Conservation (phyloP, 2,113 vertebrate genomes). For the Vulpes vulpes region DNA sequence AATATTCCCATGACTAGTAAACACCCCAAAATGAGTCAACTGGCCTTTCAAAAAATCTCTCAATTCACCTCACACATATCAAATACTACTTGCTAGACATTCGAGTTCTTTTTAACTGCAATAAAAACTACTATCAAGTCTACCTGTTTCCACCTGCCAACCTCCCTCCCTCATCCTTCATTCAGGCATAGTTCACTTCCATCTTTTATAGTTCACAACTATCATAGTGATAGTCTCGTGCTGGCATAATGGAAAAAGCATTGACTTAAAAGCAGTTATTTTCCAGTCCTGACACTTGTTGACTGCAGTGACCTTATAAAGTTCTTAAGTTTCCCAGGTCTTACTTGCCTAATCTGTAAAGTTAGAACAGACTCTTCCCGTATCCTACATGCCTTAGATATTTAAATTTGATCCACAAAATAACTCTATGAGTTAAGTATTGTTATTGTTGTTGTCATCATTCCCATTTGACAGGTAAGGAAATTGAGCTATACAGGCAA, state of each 20-base stretch:
- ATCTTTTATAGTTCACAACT: not conserved
- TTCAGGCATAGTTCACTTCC: not conserved
- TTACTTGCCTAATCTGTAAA: not conserved
- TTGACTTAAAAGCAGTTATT: not conserved
- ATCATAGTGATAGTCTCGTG: not conserved
- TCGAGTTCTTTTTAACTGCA: not conserved
- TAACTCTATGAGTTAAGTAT: not conserved
- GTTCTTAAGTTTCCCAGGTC: not conserved
- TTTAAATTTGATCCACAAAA: not conserved
- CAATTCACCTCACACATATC: not conserved
- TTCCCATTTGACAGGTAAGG: not conserved
- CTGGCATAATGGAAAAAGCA: not conserved
- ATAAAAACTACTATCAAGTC: not conserved
- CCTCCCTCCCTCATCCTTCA: not conserved
- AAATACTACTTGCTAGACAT: not conserved
- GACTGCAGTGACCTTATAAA: not conserved
- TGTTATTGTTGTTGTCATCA: not conserved
- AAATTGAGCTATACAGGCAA: not conserved
- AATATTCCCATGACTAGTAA: not conserved
- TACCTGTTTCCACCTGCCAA: not conserved
- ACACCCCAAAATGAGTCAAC: not conserved
- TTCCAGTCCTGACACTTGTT: not conserved
- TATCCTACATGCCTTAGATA: not conserved
- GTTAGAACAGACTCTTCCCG: not conserved
- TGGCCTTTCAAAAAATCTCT: not conserved